Conservation (phyloP, 2,113 vertebrate genomes). For the Etia nguti region DNA sequence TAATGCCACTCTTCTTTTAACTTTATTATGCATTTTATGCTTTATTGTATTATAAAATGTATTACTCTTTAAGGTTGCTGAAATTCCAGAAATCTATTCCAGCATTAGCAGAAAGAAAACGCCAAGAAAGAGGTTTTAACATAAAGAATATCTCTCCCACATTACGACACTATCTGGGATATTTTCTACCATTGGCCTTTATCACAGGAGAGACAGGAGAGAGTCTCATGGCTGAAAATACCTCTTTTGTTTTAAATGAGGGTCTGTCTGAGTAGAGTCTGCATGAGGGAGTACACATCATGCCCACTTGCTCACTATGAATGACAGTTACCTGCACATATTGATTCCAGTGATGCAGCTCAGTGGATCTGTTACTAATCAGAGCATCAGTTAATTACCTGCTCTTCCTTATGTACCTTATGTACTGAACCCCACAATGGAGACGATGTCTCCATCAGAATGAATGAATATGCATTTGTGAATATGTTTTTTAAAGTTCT, state of each 20-base stretch:
- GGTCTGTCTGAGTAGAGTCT: neutral
- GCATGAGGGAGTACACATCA: neutral
- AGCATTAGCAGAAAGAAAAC: neutral
- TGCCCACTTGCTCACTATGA: neutral
- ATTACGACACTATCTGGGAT: neutral
- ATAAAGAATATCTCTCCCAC: neutral
- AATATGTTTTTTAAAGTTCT: neutral
- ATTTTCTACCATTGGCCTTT: neutral
- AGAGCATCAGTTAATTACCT: neutral
- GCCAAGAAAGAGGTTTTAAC: fast-evolving
- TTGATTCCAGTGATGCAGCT: neutral
- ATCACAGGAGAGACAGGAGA: neutral
- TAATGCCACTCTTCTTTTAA: neutral
- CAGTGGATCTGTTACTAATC: fast-evolving
- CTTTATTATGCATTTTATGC: neutral
- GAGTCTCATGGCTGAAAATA: neutral
- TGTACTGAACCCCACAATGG: neutral
- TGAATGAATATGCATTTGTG: neutral
- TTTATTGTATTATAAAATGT: fast-evolving
- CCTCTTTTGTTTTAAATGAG: neutral
- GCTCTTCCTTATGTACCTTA: neutral
- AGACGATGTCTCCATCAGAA: neutral
- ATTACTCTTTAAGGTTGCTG: neutral
- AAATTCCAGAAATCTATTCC: neutral
- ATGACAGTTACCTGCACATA: neutral